Evolutionary conservation across 2,888 invertebrate species (phyloP).

Genomic region (Callosobruchus maculatus): DNA sequence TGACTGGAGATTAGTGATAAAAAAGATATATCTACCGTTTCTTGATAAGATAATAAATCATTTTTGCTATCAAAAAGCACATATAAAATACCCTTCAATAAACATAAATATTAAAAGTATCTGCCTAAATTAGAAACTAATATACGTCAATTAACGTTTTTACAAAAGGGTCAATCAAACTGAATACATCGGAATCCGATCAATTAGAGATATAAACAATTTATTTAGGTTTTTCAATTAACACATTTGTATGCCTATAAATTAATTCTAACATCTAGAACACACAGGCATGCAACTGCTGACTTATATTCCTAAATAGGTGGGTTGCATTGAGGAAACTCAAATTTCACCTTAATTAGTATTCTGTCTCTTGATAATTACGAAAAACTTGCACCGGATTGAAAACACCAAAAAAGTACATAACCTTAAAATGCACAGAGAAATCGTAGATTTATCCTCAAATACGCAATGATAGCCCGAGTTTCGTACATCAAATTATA

Average conservation of each 20-base stretch:
- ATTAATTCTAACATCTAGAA: background rate
- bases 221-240: slow-evolving; percentile 11
- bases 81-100: slow-evolving; percentile 2
- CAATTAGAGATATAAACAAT: slow-evolving; percentile 27
- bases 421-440: slow-evolving; percentile 37
- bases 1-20: background rate
- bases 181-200: slow-evolving; percentile 12
- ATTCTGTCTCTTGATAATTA: slow-evolving; percentile 12
- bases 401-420: slow-evolving; percentile 42
- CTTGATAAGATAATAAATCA: background rate
- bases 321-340: background rate
- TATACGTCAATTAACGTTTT: slow-evolving; percentile 33
- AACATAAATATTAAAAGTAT: slow-evolving; percentile 5
- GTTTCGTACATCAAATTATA: slow-evolving; percentile 5
- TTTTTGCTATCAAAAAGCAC: background rate
- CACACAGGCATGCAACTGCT: background rate
- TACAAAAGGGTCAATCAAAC: slow-evolving; percentile 31
- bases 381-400: slow-evolving; percentile 38
- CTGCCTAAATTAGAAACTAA: slow-evolving; percentile 3
- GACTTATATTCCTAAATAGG: background rate
- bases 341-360: slow-evolving; percentile 11
- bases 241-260: slow-evolving; percentile 1
- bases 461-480: slow-evolving; percentile 10
- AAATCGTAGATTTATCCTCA: background rate
- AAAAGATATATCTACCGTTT: background rate